These are phyloP conservation scores for Tetragonula clypearis DNA, from an alignment of 1,140 invertebrate species.

Conservation along the genomic window DNA sequence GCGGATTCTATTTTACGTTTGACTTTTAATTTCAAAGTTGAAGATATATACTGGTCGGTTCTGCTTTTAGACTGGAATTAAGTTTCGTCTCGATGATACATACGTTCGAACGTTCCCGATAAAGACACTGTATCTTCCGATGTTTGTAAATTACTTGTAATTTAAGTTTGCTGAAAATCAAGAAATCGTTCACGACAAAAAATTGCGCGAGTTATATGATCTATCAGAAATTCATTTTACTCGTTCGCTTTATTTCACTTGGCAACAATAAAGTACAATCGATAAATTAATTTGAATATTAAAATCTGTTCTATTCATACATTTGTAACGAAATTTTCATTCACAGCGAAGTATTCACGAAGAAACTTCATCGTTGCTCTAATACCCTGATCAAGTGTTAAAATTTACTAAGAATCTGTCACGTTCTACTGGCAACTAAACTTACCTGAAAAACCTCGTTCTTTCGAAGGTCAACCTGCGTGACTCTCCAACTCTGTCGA, in stretches of 20 bases:
- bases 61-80: not conserved
- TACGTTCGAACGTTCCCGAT: not conserved
- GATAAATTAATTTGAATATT: not conserved
- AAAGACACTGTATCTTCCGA: not conserved
- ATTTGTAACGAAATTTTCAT: not conserved
- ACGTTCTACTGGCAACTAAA: too few relatives aligned
- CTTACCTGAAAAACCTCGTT: too few relatives aligned
- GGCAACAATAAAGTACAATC: not conserved
- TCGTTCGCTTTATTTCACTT: not conserved
- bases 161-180: not conserved
- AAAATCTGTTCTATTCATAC: not conserved
- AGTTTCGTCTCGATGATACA: not conserved
- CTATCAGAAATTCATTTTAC: not conserved
- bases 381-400: too few relatives aligned
- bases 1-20: not conserved
- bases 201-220: too few relatives aligned
- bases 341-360: too few relatives aligned
- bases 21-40: not conserved
- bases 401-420: too few relatives aligned
- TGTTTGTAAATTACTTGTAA: not conserved
- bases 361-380: too few relatives aligned
- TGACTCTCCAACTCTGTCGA: too few relatives aligned
- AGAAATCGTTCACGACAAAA: too few relatives aligned
- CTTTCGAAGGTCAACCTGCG: too few relatives aligned
- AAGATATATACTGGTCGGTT: not conserved